These are phyloP conservation scores for Aleiodes testaceus DNA, from an alignment of 2,888 invertebrate species.

Conservation along the genomic window DNA sequence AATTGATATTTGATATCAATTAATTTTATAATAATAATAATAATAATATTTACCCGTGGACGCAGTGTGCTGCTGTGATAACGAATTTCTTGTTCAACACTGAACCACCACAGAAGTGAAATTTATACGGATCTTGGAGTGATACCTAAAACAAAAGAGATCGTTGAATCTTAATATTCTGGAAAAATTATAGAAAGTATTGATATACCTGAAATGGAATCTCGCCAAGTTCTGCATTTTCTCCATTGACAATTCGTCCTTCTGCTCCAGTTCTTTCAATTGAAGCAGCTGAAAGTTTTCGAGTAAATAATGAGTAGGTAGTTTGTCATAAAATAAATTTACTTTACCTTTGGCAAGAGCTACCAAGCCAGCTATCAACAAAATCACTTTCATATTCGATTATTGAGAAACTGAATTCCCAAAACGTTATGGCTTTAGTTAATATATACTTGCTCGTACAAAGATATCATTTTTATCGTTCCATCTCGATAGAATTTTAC, in stretches of 20 bases:
- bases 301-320: too few species aligned
- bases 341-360: not conserved
- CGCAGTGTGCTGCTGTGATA: conserved; percentile 62
- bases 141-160: conserved; percentile 54
- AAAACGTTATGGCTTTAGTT: not conserved
- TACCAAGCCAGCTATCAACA: not conserved
- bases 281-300: not conserved
- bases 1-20: too few species aligned
- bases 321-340: not conserved
- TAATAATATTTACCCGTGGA: conserved; percentile 48
- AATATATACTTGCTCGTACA: not conserved
- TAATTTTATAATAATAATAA: too few species aligned
- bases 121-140: conserved; percentile 45
- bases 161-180: conserved; percentile 52
- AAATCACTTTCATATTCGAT: not conserved
- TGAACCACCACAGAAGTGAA: conserved; percentile 60
- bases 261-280: not conserved
- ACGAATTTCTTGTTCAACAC: conserved; percentile 54
- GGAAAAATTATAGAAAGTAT: not conserved
- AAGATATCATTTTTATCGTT: not conserved
- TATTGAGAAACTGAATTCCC: not conserved
- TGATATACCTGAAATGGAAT: conserved; percentile 60
- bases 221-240: conserved; percentile 56
- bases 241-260: conserved; percentile 52
- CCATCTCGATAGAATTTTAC: not conserved